Conservation (phyloP, 2,797 vertebrate genomes). For the Brotogeris chrysoptera region DNA sequence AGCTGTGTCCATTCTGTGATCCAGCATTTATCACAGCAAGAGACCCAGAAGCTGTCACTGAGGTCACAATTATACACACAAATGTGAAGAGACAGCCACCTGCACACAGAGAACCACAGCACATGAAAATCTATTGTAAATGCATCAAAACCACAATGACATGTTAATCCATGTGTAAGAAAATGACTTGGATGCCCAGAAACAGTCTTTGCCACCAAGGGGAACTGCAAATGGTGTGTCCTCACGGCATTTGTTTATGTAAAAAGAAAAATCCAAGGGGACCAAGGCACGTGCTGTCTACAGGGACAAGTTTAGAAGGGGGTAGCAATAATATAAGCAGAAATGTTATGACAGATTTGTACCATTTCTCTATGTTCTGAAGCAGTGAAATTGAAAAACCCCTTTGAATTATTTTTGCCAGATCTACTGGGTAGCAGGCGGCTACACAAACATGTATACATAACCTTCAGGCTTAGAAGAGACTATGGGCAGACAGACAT, state of each 20-base stretch:
- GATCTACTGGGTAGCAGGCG: background rate
- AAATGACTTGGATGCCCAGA: background rate
- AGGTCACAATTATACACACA: background rate
- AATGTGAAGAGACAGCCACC: slow-evolving; percentile 7
- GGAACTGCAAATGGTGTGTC: background rate
- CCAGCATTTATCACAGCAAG: slow-evolving; percentile 15
- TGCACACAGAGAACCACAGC: background rate
- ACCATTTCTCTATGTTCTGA: background rate
- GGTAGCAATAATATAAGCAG: background rate
- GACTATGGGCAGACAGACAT: background rate
- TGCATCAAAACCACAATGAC: slow-evolving; percentile 4
- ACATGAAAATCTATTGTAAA: slow-evolving; percentile 1
- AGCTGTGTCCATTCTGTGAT: slow-evolving; percentile 6
- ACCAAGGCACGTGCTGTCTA: background rate
- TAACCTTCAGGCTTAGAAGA: background rate
- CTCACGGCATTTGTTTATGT: background rate
- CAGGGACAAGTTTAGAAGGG: background rate
- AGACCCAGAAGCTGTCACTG: background rate
- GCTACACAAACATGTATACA: accelerated
- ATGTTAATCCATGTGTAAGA: slow-evolving; percentile 41
- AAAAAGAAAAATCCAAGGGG: slow-evolving; percentile 12
- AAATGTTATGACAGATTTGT: background rate
- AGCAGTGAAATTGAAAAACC: background rate
- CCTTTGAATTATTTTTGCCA: background rate
- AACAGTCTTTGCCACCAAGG: slow-evolving; percentile 18